A percentile compares a stretch with the other conserved stretches of the same genome.
Conservation (phyloP, 2,888 invertebrate genomes). For the Deroplatys truncata region DNA sequence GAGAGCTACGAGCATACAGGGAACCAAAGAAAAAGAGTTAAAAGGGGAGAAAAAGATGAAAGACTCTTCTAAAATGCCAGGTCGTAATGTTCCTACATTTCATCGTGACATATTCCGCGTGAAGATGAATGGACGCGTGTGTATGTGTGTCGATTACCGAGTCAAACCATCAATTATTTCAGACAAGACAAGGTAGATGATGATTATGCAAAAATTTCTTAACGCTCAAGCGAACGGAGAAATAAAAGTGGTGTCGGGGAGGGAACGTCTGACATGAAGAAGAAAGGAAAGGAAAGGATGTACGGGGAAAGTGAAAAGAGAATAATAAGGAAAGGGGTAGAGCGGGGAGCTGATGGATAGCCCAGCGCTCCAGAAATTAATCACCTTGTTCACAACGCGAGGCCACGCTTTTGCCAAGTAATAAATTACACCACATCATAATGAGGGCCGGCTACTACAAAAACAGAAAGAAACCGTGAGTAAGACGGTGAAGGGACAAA, state of each 20-base stretch:
- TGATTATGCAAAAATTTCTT: constrained; percentile 19
- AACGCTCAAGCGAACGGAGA: background rate
- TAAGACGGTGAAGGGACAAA: background rate
- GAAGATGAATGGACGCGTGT: background rate
- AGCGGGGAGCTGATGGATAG: constrained; percentile 21
- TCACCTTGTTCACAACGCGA: constrained; percentile 15
- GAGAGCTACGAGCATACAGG: background rate
- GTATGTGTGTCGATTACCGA: constrained; percentile 11
- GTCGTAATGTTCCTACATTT: background rate
- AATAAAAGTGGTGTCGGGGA: constrained; percentile 2
- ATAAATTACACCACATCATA: constrained; percentile 25
- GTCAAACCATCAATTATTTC: constrained; percentile 26
- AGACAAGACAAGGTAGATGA: constrained; percentile 11
- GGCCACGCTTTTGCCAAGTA: constrained; percentile 7
- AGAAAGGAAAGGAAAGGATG: constrained; percentile 5
- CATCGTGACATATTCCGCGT: background rate
- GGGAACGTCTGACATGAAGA: background rate
- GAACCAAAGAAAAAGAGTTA: background rate
- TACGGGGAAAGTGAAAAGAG: constrained; percentile 8
- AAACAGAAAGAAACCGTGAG: background rate
- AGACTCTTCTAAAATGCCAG: background rate
- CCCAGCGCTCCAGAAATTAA: constrained; percentile 22
- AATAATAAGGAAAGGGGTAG: constrained; percentile 1
- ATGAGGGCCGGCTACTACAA: constrained; percentile 8
- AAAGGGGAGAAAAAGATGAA: background rate